These are phyloP conservation scores for Papilio polytes DNA, from an alignment of 1,140 invertebrate species.

Conservation along the genomic window DNA sequence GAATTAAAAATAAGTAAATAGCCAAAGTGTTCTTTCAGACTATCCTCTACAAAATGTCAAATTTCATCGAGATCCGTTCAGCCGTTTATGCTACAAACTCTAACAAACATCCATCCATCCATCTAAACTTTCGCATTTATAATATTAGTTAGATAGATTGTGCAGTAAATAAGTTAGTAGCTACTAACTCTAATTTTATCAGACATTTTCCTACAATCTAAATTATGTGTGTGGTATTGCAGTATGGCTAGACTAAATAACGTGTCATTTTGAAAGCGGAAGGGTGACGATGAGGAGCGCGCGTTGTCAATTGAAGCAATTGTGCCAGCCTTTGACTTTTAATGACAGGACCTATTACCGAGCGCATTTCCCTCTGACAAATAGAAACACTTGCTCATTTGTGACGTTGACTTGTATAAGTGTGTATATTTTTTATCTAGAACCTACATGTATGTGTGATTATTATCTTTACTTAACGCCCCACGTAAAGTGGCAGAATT, in stretches of 20 bases:
- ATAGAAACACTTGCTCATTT: not conserved
- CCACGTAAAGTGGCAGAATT: not conserved
- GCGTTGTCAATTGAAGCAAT: constrained; percentile 66
- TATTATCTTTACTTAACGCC: not conserved
- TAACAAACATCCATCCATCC: too few relatives aligned
- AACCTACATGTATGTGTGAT: not conserved
- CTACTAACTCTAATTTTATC: too few relatives aligned
- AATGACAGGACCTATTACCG: not conserved
- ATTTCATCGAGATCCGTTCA: too few relatives aligned
- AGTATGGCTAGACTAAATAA: constrained; percentile 12
- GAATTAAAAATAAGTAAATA: too few relatives aligned
- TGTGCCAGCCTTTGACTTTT: constrained; percentile 42
- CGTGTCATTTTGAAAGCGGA: constrained; percentile 54
- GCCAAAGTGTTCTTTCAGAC: too few relatives aligned
- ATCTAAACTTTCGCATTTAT: too few relatives aligned
- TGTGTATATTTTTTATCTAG: not conserved
- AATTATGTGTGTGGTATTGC: not conserved
- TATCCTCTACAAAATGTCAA: too few relatives aligned
- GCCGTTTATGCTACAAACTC: too few relatives aligned
- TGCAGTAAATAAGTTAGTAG: too few relatives aligned
- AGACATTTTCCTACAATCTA: not conserved
- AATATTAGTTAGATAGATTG: too few relatives aligned
- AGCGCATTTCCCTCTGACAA: not conserved
- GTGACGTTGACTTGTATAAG: not conserved
- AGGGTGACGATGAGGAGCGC: constrained; percentile 59